Evolutionary conservation across 2,113 vertebrate species (phyloP).

Genomic region (Setophaga petechia): DNA sequence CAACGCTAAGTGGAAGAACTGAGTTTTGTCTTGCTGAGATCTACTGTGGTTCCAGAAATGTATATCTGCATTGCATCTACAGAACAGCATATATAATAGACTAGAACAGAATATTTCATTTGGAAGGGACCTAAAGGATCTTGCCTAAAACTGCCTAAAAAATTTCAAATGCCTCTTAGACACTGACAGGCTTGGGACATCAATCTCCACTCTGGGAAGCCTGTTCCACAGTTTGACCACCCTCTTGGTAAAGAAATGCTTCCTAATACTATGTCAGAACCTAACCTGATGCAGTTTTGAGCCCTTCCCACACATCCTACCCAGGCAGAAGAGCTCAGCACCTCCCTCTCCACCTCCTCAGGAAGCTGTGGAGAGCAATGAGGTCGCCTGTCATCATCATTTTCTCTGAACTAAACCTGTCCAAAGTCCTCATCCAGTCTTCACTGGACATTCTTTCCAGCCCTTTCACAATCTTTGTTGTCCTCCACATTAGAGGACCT

Average conservation of each 20-base stretch:
- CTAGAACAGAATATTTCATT: neutral
- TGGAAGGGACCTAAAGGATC: neutral
- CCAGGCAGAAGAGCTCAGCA: neutral
- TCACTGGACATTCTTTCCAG: neutral
- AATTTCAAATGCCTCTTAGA: neutral
- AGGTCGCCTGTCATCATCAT: neutral
- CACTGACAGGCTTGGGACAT: neutral
- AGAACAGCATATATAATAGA: neutral
- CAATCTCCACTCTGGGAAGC: neutral
- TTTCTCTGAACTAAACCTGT: neutral
- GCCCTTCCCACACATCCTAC: neutral
- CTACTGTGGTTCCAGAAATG: neutral
- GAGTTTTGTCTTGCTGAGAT: neutral
- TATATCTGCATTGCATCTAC: neutral
- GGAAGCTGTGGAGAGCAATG: neutral
- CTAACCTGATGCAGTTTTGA: neutral
- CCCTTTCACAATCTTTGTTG: neutral
- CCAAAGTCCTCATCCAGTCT: neutral
- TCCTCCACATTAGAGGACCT: neutral
- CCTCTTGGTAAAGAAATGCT: rapidly evolving
- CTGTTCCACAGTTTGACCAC: neutral
- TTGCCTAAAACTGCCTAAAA: neutral
- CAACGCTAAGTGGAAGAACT: neutral
- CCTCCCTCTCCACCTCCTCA: neutral
- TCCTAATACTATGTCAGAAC: neutral